Conservation (phyloP, 2,113 vertebrate species). For the Dromiciops gliroides region DNA sequence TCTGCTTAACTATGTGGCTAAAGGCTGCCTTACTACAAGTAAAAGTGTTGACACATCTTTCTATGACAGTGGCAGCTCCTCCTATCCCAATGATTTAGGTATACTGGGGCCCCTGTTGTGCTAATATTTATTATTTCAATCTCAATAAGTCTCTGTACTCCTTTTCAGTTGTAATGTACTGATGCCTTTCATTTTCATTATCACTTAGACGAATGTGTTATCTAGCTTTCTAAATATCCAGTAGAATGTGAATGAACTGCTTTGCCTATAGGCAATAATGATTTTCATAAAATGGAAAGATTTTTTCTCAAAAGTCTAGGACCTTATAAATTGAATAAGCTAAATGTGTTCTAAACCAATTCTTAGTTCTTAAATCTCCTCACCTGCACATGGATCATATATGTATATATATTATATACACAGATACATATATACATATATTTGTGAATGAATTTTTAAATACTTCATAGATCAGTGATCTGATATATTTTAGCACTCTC, state of each 20-base stretch:
- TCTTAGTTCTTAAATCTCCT: background rate
- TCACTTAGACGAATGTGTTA: background rate
- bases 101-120: background rate
- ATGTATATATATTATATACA: too few species aligned
- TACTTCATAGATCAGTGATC: background rate
- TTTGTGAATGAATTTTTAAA: too few species aligned
- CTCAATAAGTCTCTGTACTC: background rate
- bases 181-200: background rate
- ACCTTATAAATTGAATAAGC: too few species aligned
- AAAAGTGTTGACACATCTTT: background rate
- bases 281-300: constrained; percentile 31
- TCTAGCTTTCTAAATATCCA: constrained; percentile 29
- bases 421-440: too few species aligned
- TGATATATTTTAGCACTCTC: background rate
- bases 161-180: background rate
- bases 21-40: too few species aligned
- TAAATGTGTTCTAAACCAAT: too few species aligned
- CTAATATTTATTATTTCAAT: background rate
- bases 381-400: background rate
- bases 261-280: background rate
- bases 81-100: background rate
- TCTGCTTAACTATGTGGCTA: too few species aligned
- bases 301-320: background rate
- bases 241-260: background rate
- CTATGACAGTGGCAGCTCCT: background rate